These are phyloP conservation scores for Rafetus swinhoei DNA, from an alignment of 2,113 vertebrate species.

Conservation along the genomic window DNA sequence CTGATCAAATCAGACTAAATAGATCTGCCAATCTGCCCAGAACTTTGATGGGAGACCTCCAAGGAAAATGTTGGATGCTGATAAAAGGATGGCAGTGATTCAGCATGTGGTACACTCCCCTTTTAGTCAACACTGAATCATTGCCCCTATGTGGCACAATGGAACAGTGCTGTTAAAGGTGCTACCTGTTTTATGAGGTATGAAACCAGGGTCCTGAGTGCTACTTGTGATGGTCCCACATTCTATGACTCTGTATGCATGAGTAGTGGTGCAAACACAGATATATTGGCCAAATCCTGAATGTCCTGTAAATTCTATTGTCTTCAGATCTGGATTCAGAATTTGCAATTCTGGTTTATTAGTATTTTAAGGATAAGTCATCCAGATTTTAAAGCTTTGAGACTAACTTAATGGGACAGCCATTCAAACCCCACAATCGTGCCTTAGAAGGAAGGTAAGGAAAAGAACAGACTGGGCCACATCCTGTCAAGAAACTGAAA, in stretches of 20 bases:
- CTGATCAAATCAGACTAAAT: background rate
- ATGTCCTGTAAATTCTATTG: too few relatives aligned
- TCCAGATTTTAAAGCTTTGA: background rate
- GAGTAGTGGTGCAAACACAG: background rate
- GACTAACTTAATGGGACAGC: background rate
- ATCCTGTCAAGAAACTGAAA: background rate
- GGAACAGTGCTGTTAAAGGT: background rate
- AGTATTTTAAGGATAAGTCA: background rate
- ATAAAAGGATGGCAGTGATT: slow-evolving; percentile 3
- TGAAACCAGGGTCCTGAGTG: background rate
- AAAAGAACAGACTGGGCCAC: background rate
- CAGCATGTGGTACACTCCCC: background rate
- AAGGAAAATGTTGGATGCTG: background rate
- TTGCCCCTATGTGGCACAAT: background rate
- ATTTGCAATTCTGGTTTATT: background rate
- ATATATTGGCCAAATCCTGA: background rate
- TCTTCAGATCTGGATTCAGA: background rate
- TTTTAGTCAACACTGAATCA: slow-evolving; percentile 50
- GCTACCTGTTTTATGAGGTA: background rate
- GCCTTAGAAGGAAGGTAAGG: background rate
- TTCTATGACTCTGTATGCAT: fast-evolving
- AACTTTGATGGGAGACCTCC: background rate
- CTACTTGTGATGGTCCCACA: background rate
- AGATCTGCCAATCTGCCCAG: background rate
- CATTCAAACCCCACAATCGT: background rate